Evolutionary conservation across 2,888 invertebrate species (phyloP).

Genomic region (Xanthorhoe designata): DNA sequence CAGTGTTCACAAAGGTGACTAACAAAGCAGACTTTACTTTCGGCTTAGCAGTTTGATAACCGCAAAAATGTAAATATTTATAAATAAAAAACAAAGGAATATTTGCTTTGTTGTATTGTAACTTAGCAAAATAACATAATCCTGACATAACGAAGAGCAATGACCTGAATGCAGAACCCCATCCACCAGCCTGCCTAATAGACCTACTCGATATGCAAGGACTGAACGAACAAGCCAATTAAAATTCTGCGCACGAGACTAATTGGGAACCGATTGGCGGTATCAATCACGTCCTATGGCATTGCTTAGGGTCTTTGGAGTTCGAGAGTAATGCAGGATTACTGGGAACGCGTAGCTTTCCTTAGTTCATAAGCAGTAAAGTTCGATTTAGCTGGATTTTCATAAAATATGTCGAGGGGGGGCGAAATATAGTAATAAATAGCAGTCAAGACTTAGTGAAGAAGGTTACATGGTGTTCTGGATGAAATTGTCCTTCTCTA

Average conservation of each 20-base stretch:
- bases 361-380: background rate
- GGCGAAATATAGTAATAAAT: background rate
- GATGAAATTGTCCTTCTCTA: background rate
- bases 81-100: constrained; percentile 21
- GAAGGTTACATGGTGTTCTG: background rate
- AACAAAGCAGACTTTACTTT: constrained; percentile 31
- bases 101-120: constrained; percentile 7
- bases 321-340: constrained; percentile 9
- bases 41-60: constrained; percentile 24
- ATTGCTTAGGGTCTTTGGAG: constrained; percentile 12
- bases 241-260: constrained; percentile 60
- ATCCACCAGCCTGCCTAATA: constrained; percentile 41
- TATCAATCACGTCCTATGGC: constrained; percentile 29
- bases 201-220: constrained; percentile 55
- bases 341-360: background rate
- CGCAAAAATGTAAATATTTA: constrained; percentile 27
- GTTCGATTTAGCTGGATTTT: background rate
- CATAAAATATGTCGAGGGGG: background rate
- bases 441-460: background rate
- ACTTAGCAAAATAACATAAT: constrained; percentile 16
- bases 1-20: constrained; percentile 16
- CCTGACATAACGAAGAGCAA: constrained; percentile 45
- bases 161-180: constrained; percentile 49
- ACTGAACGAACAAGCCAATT: constrained; percentile 43
- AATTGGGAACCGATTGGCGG: constrained; percentile 53